Conservation (phyloP, 2,888 invertebrate species). For the Melanchra persicariae region DNA sequence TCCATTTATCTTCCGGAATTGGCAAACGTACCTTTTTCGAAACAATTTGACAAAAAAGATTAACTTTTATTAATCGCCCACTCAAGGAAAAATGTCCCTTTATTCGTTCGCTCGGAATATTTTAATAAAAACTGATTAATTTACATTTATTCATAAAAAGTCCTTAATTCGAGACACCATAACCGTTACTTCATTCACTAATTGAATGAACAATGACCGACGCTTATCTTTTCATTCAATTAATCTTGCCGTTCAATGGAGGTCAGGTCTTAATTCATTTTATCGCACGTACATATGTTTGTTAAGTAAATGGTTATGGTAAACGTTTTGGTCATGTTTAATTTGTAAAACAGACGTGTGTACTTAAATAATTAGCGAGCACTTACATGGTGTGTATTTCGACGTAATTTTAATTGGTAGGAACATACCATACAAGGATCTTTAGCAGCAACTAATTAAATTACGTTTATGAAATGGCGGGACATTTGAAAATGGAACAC, state of each 20-base stretch:
- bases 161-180: conserved; percentile 65
- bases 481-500: conserved; percentile 4
- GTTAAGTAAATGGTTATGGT: conserved; percentile 51
- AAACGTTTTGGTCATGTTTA: conserved; percentile 57
- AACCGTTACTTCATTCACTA: conserved; percentile 64
- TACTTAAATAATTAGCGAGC: conserved; percentile 49
- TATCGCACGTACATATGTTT: conserved; percentile 58
- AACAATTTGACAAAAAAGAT: neutral
- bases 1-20: neutral
- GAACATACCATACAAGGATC: conserved; percentile 8
- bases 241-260: conserved; percentile 72
- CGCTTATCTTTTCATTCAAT: conserved; percentile 77
- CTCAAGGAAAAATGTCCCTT: neutral
- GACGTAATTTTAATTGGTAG: conserved; percentile 45
- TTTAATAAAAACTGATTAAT: conserved; percentile 41
- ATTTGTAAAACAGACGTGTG: conserved; percentile 50
- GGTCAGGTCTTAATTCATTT: conserved; percentile 69
- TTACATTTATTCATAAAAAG: conserved; percentile 60
- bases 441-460: conserved; percentile 7
- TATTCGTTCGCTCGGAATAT: conserved; percentile 30
- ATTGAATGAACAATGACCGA: conserved; percentile 74
- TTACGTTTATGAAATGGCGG: neutral
- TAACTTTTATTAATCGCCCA: conserved; percentile 14
- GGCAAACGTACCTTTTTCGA: neutral
- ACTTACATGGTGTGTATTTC: conserved; percentile 35